Percentiles rank a stretch among this genome's conserved stretches.
These are phyloP conservation scores for Eulemur mongoz DNA, from an alignment of 2,797 vertebrate genomes.

Conservation along the genomic window DNA sequence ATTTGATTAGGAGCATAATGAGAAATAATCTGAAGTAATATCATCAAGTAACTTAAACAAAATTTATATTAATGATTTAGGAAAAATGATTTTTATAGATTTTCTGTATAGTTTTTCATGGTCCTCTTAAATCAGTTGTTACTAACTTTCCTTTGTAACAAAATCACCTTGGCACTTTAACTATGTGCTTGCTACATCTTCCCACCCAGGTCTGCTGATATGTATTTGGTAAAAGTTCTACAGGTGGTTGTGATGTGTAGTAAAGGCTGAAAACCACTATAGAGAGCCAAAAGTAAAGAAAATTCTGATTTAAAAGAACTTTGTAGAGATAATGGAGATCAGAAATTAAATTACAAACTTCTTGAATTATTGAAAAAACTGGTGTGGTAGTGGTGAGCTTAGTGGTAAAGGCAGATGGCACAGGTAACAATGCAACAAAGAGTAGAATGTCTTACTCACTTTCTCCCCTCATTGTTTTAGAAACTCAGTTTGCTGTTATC, in stretches of 20 bases:
- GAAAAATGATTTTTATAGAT: conserved; percentile 27
- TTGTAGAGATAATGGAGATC: neutral
- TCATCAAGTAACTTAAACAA: neutral
- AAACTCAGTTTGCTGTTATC: neutral
- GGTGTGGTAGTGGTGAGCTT: neutral
- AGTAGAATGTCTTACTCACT: neutral
- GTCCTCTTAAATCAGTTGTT: neutral
- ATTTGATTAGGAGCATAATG: neutral
- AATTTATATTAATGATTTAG: neutral
- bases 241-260: neutral
- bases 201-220: neutral
- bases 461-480: neutral
- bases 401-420: neutral
- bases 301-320: neutral
- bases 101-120: conserved; percentile 11
- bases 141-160: neutral
- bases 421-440: neutral
- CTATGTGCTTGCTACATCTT: neutral
- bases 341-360: neutral
- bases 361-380: neutral
- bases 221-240: neutral
- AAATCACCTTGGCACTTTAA: neutral
- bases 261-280: neutral
- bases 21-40: conserved; percentile 19
- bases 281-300: neutral